Base-by-base conservation (phyloP, 2,888 invertebrate species). In the Drosophila kuntzei region DNA sequence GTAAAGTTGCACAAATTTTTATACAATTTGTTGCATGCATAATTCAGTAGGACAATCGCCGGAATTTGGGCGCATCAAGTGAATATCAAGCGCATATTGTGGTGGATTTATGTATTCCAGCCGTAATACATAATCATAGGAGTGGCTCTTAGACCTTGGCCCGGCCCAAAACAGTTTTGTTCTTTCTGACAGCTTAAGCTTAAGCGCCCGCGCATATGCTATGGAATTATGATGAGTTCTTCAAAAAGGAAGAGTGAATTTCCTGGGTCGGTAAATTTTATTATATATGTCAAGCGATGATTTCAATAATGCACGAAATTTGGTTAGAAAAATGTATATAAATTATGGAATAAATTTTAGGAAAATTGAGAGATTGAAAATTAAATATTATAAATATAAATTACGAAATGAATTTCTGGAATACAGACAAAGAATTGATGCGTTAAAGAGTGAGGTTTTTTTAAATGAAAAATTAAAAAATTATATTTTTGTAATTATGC, bases 11-110 rank as follows among this genome's bases (percentile, higher is more conserved):
- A 83, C 80, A 84, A 75, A 88, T 84, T 89, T 89, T 90, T 88
- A 90, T 85, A 88, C 90, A 89, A 89, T 90, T 89, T 87, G 87
- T 80, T 89, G 82, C 90, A 90, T 89, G 90, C 89, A 89, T 89
- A 89, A 89, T 89, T 90, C 86, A 89, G 63, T 65, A 80, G 73
- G 71, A 85, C 72, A 70, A 80, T 68, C 71, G 68, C 68, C 71
- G 67, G 69, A 37, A 59, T 50, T 53, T 50, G 82, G 83, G 53
- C 67, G 59, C 61, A 79, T 60, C 50, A 55, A 79, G 59, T 68
- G 72, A 76, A 80, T 82, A 79, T 58, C 63, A 65, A 61, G 50
- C 67, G 79, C 64, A 78, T 74, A 68, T 83, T 63, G 57, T 68
- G 71, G 58, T 73, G 79, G 90, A 90, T 90, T 90, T 89, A 90